phyloP scores from a whole-genome alignment of 2,888 invertebrate species.

The Pandemis corylana region DNA sequence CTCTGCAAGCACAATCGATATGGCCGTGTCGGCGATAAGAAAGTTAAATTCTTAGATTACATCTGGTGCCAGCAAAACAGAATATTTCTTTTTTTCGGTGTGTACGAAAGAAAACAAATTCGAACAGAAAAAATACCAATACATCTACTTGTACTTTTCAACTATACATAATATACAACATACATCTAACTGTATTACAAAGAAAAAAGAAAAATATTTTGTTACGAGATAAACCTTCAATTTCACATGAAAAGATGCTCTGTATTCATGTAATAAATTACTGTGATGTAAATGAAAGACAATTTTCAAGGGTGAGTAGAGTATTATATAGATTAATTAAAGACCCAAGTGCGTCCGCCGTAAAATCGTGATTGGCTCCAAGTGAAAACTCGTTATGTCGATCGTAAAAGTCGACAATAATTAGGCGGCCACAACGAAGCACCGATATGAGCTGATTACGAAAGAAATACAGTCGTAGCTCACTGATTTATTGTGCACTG shows the following conservation, averaged over 20 bases:
- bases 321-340: slow-evolving; percentile 67
- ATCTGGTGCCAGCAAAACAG: slow-evolving; percentile 1
- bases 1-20: slow-evolving; percentile 75
- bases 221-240: too few relatives aligned
- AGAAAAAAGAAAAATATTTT: too few relatives aligned
- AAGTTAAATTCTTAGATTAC: slow-evolving; percentile 66
- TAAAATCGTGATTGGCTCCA: slow-evolving; percentile 83
- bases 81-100: not conserved
- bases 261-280: slow-evolving; percentile 4
- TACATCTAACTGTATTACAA: too few relatives aligned
- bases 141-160: too few relatives aligned
- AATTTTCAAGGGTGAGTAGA: slow-evolving; percentile 32
- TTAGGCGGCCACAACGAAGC: slow-evolving; percentile 81
- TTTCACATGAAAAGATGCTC: too few relatives aligned
- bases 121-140: not conserved
- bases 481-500: slow-evolving; percentile 78
- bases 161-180: too few relatives aligned
- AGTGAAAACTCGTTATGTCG: slow-evolving; percentile 82
- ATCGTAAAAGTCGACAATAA: slow-evolving; percentile 84
- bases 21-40: slow-evolving; percentile 81
- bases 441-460: slow-evolving; percentile 83
- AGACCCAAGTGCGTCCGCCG: slow-evolving; percentile 70
- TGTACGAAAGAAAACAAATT: not conserved
- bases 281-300: slow-evolving; percentile 12
- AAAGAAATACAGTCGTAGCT: slow-evolving; percentile 82